These are phyloP conservation scores for Acanthacorydalis orientalis DNA, from an alignment of 2,888 invertebrate genomes.

Conservation along the genomic window DNA sequence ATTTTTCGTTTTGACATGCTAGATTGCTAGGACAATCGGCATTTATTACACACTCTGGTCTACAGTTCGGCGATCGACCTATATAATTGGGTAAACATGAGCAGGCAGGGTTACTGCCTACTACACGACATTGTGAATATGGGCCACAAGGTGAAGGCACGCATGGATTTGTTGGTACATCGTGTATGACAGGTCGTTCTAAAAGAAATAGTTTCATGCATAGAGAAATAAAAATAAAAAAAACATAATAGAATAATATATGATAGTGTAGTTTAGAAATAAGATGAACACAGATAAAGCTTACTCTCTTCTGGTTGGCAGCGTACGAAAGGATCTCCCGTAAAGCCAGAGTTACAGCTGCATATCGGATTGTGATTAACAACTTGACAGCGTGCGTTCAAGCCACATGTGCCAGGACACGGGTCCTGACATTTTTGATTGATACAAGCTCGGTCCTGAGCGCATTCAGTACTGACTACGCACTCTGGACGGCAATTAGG, in stretches of 20 bases:
- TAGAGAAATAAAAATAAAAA: slow-evolving; percentile 4
- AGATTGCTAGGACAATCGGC: slow-evolving; percentile 70
- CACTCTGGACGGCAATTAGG: slow-evolving; percentile 65
- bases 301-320: slow-evolving; percentile 54
- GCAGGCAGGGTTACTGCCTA: slow-evolving; percentile 62
- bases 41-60: slow-evolving; percentile 72
- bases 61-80: slow-evolving; percentile 70
- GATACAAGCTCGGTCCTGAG: slow-evolving; percentile 63
- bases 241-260: slow-evolving; percentile 2
- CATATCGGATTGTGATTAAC: slow-evolving; percentile 77
- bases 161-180: slow-evolving; percentile 53
- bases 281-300: slow-evolving; percentile 14
- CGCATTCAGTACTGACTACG: slow-evolving; percentile 66
- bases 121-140: slow-evolving; percentile 63
- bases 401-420: slow-evolving; percentile 68
- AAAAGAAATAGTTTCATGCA: slow-evolving; percentile 19
- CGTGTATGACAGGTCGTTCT: slow-evolving; percentile 27
- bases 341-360: slow-evolving; percentile 56
- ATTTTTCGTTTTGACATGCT: slow-evolving; percentile 69
- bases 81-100: slow-evolving; percentile 63
- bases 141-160: slow-evolving; percentile 71
- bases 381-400: slow-evolving; percentile 64
- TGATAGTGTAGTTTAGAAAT: slow-evolving; percentile 5
- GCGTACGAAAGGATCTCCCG: slow-evolving; percentile 67
- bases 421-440: slow-evolving; percentile 68